These are phyloP conservation scores for Puma concolor DNA, from an alignment of 2,113 vertebrate species.

Conservation along the genomic window DNA sequence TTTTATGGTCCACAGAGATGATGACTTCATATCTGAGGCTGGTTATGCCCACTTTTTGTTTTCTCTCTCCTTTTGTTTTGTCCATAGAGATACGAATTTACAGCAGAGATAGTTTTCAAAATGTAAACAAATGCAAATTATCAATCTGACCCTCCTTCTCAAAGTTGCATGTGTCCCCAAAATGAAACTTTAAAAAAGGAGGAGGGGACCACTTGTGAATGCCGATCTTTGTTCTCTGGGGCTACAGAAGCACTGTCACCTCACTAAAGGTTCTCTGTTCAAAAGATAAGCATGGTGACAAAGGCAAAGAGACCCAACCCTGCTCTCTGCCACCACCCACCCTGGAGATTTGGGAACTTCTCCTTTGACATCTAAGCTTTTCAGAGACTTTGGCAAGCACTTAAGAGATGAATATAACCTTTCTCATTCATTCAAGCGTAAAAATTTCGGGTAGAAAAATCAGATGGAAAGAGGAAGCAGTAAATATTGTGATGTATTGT, in stretches of 20 bases:
- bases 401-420: neutral
- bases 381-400: neutral
- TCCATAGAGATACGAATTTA: neutral
- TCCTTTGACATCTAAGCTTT: neutral
- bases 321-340: neutral
- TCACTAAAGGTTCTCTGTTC: neutral
- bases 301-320: neutral
- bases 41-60: neutral
- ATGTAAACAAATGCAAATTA: slow-evolving; percentile 3
- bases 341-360: neutral
- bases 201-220: neutral
- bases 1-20: neutral
- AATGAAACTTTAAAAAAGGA: neutral
- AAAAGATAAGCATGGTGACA: neutral
- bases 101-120: neutral
- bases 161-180: neutral
- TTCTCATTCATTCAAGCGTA: neutral
- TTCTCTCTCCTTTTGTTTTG: neutral
- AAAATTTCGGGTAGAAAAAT: neutral
- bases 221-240: neutral
- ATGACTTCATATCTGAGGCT: neutral
- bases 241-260: neutral
- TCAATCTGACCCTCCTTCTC: neutral
- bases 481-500: neutral
- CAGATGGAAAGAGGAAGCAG: neutral